Evolutionary conservation across 2,113 vertebrate genomes (phyloP).

Genomic region (Ginglymostoma cirratum): DNA sequence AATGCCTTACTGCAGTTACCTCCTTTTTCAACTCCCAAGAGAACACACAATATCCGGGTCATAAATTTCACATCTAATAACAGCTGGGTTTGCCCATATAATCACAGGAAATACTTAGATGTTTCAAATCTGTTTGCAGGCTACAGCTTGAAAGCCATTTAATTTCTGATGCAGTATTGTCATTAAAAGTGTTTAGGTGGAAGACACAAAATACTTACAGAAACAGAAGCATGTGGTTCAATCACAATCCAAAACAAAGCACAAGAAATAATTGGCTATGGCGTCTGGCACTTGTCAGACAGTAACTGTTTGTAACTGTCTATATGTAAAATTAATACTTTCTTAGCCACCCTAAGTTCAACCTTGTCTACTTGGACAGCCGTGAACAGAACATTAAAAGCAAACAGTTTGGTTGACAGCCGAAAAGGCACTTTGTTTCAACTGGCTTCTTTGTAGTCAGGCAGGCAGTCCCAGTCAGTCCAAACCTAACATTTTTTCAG

Average conservation of each 20-base stretch:
- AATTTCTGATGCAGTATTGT: background rate
- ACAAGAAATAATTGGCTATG: background rate
- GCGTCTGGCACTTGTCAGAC: background rate
- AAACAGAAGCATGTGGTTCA: background rate
- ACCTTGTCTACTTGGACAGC: background rate
- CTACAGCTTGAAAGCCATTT: background rate
- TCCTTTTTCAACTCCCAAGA: slow-evolving; percentile 12
- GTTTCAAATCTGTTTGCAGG: background rate
- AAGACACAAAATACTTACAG: background rate
- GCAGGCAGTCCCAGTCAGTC: slow-evolving; percentile 53
- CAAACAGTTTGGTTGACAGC: background rate
- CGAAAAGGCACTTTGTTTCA: slow-evolving; percentile 40
- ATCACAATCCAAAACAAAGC: slow-evolving; percentile 6
- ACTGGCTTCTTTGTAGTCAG: slow-evolving; percentile 62
- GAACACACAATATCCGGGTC: background rate
- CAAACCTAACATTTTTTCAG: slow-evolving; percentile 21
- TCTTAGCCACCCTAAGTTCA: background rate
- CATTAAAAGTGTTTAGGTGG: too few relatives aligned
- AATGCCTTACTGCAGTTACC: background rate
- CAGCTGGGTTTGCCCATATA: background rate
- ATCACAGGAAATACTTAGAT: background rate
- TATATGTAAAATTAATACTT: background rate
- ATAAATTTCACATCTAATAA: background rate
- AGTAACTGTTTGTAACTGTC: background rate
- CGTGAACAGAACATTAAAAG: background rate